Evolutionary conservation across 1,140 invertebrate genomes (phyloP), one percentile per base, ranked within the genome.

Genomic region (Anastrepha obliqua): DNA sequence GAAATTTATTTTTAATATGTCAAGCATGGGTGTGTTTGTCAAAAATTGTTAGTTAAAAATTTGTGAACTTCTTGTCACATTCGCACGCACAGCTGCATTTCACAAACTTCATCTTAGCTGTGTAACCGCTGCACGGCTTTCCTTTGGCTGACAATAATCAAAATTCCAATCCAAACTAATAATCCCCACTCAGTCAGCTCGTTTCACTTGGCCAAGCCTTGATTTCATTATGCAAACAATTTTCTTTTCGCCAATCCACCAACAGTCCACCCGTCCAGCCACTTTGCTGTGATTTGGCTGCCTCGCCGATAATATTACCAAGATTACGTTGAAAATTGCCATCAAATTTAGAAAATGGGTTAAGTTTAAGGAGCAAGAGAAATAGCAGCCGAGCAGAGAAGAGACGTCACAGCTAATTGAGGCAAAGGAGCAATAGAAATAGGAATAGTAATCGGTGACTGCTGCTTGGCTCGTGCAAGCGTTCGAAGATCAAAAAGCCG

Each of bases 251-350:
- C n/a, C 51, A 51, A 20, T 20, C n/a, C 6, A 4, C 3, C 39
- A 70, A 15, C 39, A 70, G 15, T 8, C 9, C 44, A 13, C 44
- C 74, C 15, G 8, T 42, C 29, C 42, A 58, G 74, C 15, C 47
- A 58, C 15, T 67, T 67, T 20, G 64, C 64, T 67, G n/a, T 81
- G 8, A n/a, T 42, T 20, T 58, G 44, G 4, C 20, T 55, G 44
- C 47, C 51, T 8, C n/a, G 2, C 42, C 3, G 74, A 11, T 81
- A 81, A 55, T 81, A 58, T 58, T 81, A 29, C 17, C n/a, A 13
- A 81, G 74, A 81, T 81, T 81, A 42, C 74, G n/a, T 55, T 55
- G 74, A 81, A 81, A 81, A 81, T 81, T 81, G 74, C 74, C 74
- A 51, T 51, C 74, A 81, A 58, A 81, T 81, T 74, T 74, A 47